These are phyloP conservation scores for Nymphalis urticae DNA, from an alignment of 2,888 invertebrate genomes.

Conservation along the genomic window DNA sequence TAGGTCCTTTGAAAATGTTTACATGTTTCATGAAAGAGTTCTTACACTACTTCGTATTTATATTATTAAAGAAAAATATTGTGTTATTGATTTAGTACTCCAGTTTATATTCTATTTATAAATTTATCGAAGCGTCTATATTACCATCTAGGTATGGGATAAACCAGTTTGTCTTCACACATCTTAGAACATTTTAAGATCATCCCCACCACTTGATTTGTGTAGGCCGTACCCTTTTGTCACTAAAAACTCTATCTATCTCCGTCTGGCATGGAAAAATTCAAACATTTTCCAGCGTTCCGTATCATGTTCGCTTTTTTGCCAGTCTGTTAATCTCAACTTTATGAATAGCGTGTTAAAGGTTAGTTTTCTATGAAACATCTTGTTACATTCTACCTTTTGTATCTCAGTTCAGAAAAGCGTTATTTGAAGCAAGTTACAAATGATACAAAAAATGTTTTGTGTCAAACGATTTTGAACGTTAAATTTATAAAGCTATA, in stretches of 20 bases:
- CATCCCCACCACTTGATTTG: conserved; percentile 68
- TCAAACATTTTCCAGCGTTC: conserved; percentile 61
- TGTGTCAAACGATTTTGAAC: conserved; percentile 39
- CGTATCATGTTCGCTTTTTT: conserved; percentile 57
- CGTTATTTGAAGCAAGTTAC: conserved; percentile 18
- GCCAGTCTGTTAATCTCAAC: conserved; percentile 43
- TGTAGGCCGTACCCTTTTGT: conserved; percentile 78
- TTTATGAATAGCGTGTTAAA: conserved; percentile 38
- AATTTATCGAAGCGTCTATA: conserved; percentile 31
- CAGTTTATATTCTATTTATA: neutral
- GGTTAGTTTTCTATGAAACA: conserved; percentile 39
- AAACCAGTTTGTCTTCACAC: conserved; percentile 38
- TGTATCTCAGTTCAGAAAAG: conserved; percentile 24
- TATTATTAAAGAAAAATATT: conserved; percentile 34
- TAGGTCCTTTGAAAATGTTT: conserved; percentile 74
- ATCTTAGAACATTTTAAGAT: conserved; percentile 72
- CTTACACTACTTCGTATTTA: conserved; percentile 42
- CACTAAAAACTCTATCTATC: conserved; percentile 72
- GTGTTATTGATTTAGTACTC: neutral
- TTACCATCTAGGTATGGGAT: conserved; percentile 16
- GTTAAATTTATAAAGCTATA: neutral
- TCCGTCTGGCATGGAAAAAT: conserved; percentile 74
- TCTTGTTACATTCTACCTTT: conserved; percentile 27
- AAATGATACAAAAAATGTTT: conserved; percentile 33
- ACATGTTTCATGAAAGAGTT: conserved; percentile 78